Percentiles rank a stretch among this genome's conserved stretches.
Conservation (phyloP, 2,113 vertebrate species). For the Heloderma charlesbogerti region DNA sequence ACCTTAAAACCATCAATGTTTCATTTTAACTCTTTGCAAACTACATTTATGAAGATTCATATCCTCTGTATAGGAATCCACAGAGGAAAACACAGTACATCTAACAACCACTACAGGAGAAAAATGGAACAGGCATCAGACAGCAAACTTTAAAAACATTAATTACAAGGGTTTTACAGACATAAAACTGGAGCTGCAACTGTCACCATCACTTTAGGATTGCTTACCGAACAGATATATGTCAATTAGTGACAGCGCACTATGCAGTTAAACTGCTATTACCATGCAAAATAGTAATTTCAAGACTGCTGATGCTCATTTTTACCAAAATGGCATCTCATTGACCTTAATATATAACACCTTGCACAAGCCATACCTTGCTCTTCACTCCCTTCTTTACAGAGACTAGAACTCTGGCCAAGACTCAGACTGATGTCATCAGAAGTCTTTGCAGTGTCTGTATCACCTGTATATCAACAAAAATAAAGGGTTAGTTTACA, state of each 20-base stretch:
- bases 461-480: slow-evolving; percentile 81
- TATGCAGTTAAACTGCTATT: background rate
- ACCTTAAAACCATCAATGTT: background rate
- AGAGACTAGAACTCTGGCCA: slow-evolving; percentile 92
- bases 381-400: slow-evolving; percentile 91
- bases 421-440: slow-evolving; percentile 97
- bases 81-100: background rate
- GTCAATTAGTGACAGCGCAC: background rate
- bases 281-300: background rate
- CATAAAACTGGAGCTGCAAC: background rate
- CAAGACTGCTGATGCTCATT: background rate
- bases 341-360: background rate
- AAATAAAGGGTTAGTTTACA: slow-evolving; percentile 47
- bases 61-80: background rate
- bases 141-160: background rate
- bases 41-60: background rate
- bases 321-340: background rate
- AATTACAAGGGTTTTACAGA: background rate
- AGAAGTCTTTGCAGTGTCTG: slow-evolving; percentile 89
- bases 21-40: background rate
- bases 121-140: background rate
- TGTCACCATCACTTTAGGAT: background rate
- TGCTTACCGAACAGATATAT: background rate
- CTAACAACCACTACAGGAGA: background rate
- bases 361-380: slow-evolving; percentile 81